These are phyloP conservation scores for Cyanoramphus novaezelandiae DNA, from an alignment of 2,113 vertebrate species.

Conservation along the genomic window DNA sequence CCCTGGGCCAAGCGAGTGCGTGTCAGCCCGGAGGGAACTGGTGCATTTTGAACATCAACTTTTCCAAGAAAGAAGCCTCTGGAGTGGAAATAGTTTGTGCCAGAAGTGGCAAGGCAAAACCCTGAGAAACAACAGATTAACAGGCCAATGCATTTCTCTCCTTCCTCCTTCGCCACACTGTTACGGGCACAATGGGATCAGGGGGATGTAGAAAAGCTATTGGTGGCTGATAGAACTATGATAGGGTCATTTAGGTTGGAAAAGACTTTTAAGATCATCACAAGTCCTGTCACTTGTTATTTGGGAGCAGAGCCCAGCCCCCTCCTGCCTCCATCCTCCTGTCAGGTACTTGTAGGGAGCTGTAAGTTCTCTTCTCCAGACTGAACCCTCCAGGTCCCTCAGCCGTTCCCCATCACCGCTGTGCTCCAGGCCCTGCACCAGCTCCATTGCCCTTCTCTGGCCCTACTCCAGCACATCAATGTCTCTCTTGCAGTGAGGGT, in stretches of 20 bases:
- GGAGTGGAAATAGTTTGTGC: neutral
- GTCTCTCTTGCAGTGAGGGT: neutral
- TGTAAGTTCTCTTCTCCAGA: neutral
- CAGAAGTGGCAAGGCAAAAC: neutral
- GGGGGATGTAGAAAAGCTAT: rapidly evolving
- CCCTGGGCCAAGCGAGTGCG: neutral
- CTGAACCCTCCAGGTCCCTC: neutral
- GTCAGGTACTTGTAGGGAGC: neutral
- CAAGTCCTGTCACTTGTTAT: neutral
- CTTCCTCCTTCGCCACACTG: neutral
- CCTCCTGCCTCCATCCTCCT: neutral
- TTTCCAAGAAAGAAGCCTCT: neutral
- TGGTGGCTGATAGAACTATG: neutral
- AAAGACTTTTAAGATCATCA: neutral
- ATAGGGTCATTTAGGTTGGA: neutral
- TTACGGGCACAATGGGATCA: neutral
- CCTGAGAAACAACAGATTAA: neutral
- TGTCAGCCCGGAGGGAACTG: neutral
- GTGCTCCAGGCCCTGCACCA: neutral
- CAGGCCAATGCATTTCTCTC: neutral
- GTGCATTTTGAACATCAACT: neutral
- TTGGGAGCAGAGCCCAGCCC: neutral
- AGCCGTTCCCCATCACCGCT: neutral
- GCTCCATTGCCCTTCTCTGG: neutral
- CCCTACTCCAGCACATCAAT: neutral